These are phyloP conservation scores for Gallirallus australis DNA, from an alignment of 2,797 vertebrate genomes.

Conservation along the genomic window DNA sequence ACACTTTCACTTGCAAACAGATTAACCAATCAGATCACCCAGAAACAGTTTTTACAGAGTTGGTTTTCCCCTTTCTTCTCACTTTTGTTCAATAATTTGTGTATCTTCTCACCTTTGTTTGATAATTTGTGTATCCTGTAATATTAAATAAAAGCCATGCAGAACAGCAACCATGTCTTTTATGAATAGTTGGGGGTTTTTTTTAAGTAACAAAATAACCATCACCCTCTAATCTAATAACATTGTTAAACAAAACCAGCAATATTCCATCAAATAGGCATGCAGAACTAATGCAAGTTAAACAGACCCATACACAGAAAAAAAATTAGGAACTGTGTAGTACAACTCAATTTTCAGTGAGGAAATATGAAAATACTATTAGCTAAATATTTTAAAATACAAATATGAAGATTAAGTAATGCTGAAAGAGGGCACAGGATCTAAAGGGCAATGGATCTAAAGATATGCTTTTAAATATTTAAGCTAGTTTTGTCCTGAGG, in stretches of 20 bases:
- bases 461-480: conserved; percentile 24
- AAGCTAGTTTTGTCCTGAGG: neutral
- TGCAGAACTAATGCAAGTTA: neutral
- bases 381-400: conserved; percentile 8
- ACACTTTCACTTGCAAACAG: neutral
- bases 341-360: neutral
- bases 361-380: neutral
- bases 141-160: neutral
- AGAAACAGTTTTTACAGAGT: neutral
- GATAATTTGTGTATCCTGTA: neutral
- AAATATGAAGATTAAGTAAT: neutral
- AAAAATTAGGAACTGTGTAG: neutral
- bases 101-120: neutral
- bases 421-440: neutral
- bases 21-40: neutral
- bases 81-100: neutral
- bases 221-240: neutral
- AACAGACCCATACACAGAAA: neutral
- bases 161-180: neutral
- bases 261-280: neutral
- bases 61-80: neutral
- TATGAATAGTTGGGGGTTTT: neutral
- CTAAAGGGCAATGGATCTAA: conserved; percentile 26
- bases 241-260: neutral
- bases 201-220: neutral